These are phyloP conservation scores for Aproaerema taeniolella DNA, from an alignment of 2,888 invertebrate genomes.

Conservation along the genomic window DNA sequence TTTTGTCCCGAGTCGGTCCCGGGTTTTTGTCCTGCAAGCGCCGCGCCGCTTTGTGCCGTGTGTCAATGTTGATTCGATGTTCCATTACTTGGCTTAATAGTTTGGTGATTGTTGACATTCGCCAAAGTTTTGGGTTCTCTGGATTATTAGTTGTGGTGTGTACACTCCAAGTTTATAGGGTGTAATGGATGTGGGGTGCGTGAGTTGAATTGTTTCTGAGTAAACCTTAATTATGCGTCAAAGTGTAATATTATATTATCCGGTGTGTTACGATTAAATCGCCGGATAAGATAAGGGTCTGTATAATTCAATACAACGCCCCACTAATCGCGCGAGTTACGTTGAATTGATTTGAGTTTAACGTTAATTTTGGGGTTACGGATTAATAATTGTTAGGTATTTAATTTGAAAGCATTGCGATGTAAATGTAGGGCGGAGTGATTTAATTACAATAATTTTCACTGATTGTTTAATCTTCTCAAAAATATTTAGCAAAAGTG, in stretches of 20 bases:
- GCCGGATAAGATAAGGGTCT: no score
- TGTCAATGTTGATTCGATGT: conserved; percentile 16
- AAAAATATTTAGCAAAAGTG: no score
- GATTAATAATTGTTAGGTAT: no score
- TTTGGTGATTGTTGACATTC: conserved; percentile 13
- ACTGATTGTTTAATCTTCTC: no score
- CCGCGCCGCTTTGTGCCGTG: conserved; percentile 5
- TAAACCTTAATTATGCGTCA: conserved; percentile 6
- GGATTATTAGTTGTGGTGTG: conserved; percentile 10
- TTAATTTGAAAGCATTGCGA: no score
- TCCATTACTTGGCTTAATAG: conserved; percentile 15
- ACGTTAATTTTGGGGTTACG: no score
- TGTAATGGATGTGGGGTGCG: conserved; percentile 2
- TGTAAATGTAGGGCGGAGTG: no score
- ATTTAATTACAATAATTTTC: no score
- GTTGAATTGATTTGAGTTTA: no score
- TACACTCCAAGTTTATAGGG: background rate
- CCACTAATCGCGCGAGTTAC: no score
- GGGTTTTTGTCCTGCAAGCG: conserved; percentile 1
- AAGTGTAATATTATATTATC: background rate
- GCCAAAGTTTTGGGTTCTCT: conserved; percentile 10
- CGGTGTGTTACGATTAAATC: no score
- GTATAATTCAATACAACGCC: no score
- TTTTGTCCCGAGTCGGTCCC: background rate
- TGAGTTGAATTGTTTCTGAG: background rate